Conservation (phyloP, 2,888 invertebrate species). For the Morinoia aosen region DNA sequence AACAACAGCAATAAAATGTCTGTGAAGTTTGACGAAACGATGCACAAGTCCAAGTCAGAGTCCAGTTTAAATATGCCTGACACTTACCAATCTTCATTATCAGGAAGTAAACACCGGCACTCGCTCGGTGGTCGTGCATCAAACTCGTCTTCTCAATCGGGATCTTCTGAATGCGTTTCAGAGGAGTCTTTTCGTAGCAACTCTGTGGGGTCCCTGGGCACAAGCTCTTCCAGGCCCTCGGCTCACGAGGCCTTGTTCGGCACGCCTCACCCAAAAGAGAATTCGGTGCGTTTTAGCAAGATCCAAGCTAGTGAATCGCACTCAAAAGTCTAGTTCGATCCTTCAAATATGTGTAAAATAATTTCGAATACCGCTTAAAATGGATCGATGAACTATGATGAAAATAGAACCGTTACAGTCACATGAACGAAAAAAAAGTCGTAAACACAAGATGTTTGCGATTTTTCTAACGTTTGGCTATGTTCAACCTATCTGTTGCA, state of each 20-base stretch:
- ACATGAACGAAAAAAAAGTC: too few species aligned
- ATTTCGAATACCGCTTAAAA: background rate
- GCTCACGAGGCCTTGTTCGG: slow-evolving; percentile 27
- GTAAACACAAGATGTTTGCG: too few species aligned
- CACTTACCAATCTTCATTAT: background rate
- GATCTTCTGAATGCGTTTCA: background rate
- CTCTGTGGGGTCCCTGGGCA: background rate
- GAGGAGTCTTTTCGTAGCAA: background rate
- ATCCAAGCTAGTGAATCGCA: background rate
- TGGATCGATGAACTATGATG: background rate
- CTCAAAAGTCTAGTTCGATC: background rate
- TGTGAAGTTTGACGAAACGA: slow-evolving; percentile 38
- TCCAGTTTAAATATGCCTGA: background rate
- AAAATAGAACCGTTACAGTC: background rate
- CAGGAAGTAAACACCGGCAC: background rate
- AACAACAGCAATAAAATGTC: background rate
- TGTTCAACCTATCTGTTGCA: too few species aligned
- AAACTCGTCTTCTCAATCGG: slow-evolving; percentile 2
- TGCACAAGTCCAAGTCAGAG: slow-evolving; percentile 20
- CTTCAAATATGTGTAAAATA: background rate
- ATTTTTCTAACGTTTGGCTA: too few species aligned
- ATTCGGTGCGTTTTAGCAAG: background rate
- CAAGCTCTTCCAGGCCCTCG: background rate
- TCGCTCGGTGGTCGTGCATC: slow-evolving; percentile 1
- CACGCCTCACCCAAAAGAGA: background rate